phyloP scores from a whole-genome alignment of 1,140 invertebrate species.

The Drosophila auraria region DNA sequence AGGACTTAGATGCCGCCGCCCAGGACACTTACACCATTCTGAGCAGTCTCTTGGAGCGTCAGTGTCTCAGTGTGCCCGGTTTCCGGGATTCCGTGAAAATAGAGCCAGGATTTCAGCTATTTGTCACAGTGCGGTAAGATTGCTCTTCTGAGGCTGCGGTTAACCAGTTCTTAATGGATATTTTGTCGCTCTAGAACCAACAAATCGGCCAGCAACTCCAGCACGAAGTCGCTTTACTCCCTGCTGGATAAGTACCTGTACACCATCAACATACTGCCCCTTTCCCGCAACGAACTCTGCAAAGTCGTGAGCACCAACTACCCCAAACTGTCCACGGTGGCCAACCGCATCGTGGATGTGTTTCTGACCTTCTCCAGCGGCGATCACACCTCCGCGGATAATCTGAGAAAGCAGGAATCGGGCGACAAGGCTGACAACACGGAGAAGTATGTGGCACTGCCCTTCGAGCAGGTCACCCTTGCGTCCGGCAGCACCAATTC shows the following conservation, averaged over 20 bases:
- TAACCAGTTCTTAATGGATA: background rate
- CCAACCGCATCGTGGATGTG: constrained; percentile 92
- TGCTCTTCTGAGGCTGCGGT: background rate
- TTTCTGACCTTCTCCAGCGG: constrained; percentile 93
- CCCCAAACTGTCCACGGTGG: constrained; percentile 90
- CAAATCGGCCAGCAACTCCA: constrained; percentile 84
- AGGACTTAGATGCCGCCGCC: constrained; percentile 97
- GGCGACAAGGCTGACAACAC: constrained; percentile 73
- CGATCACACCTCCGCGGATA: constrained; percentile 86
- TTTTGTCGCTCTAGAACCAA: constrained; percentile 74
- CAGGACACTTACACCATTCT: constrained; percentile 96
- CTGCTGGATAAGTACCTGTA: constrained; percentile 93
- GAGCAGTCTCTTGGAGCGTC: constrained; percentile 93
- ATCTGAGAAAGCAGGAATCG: constrained; percentile 84
- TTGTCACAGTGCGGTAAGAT: constrained; percentile 93
- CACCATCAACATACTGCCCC: constrained; percentile 92
- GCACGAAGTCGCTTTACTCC: constrained; percentile 88
- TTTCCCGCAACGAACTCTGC: constrained; percentile 90
- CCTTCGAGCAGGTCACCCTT: constrained; percentile 65
- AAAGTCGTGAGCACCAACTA: constrained; percentile 89
- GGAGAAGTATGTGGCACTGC: constrained; percentile 69
- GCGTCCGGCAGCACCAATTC: constrained; percentile 59
- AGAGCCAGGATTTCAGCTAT: constrained; percentile 94
- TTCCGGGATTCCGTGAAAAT: constrained; percentile 92
- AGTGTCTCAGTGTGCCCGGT: constrained; percentile 93